A percentile compares a stretch with the other conserved stretches of the same genome.
These are phyloP conservation scores for Pollenia angustigena DNA, from an alignment of 2,888 invertebrate genomes.

Conservation along the genomic window DNA sequence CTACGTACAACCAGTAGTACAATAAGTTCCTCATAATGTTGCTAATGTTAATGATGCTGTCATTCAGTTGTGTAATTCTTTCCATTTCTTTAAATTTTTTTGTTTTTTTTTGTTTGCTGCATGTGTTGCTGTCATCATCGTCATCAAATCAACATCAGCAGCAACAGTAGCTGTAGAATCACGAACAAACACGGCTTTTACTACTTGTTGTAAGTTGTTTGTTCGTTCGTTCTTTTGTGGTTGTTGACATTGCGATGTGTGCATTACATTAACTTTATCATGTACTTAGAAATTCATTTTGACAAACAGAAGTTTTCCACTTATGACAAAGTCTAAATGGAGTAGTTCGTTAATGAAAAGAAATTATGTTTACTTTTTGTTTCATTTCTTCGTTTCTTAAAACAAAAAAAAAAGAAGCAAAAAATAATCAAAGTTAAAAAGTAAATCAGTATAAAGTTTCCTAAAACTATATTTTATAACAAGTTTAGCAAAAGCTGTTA, in stretches of 20 bases:
- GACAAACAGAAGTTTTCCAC: constrained; percentile 64
- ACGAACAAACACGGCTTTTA: constrained; percentile 38
- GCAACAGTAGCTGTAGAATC: constrained; percentile 12
- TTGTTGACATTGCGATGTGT: constrained; percentile 65
- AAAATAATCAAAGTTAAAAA: constrained; percentile 17
- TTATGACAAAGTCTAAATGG: constrained; percentile 49
- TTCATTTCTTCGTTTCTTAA: neutral
- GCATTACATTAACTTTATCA: constrained; percentile 68
- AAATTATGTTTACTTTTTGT: constrained; percentile 19
- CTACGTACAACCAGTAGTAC: neutral
- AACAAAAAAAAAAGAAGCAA: neutral
- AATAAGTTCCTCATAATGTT: constrained; percentile 36
- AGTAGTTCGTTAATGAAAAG: constrained; percentile 57
- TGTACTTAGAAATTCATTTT: constrained; percentile 66
- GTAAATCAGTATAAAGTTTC: constrained; percentile 38
- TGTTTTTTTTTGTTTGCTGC: constrained; percentile 14
- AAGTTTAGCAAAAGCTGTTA: neutral
- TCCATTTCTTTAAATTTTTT: neutral
- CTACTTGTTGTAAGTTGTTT: constrained; percentile 28
- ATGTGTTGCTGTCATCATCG: constrained; percentile 52
- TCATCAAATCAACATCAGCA: constrained; percentile 21
- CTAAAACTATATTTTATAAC: constrained; percentile 10
- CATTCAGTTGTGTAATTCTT: constrained; percentile 59
- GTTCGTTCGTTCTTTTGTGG: constrained; percentile 19
- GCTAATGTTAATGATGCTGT: constrained; percentile 68